Percentiles rank a stretch among this genome's conserved stretches.
Evolutionary conservation across 2,888 invertebrate species (phyloP).

Genomic region (Periphyllus acericola): DNA sequence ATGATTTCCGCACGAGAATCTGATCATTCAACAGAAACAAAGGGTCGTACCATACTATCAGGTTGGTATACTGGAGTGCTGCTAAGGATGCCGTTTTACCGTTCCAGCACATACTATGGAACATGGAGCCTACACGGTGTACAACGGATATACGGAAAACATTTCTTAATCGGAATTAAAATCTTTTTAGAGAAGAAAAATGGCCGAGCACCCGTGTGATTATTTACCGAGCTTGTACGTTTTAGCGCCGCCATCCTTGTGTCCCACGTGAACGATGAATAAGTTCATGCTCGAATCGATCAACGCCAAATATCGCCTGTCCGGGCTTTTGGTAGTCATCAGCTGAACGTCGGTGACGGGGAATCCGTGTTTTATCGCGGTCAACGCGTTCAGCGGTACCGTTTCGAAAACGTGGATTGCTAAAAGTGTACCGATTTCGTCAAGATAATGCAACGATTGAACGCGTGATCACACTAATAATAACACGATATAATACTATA

Average conservation of each 20-base stretch:
- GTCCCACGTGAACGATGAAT: constrained; percentile 72
- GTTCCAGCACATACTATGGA: constrained; percentile 77
- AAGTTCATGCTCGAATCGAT: constrained; percentile 88
- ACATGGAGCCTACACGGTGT: constrained; percentile 72
- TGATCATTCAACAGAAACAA: constrained; percentile 78
- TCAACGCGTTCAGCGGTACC: constrained; percentile 79
- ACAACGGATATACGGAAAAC: constrained; percentile 47
- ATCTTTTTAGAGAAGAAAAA: not conserved
- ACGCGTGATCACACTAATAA: not conserved
- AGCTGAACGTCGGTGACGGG: constrained; percentile 84
- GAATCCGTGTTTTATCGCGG: constrained; percentile 79
- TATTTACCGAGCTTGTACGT: constrained; percentile 78
- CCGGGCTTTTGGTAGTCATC: constrained; percentile 83
- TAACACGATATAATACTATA: not conserved
- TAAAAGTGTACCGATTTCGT: constrained; percentile 66
- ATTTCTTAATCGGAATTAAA: too few relatives aligned
- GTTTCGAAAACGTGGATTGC: constrained; percentile 89
- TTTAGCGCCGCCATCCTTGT: constrained; percentile 72
- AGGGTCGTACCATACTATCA: constrained; percentile 86
- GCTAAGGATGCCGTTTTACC: constrained; percentile 82
- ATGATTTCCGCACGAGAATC: constrained; percentile 72
- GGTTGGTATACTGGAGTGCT: constrained; percentile 80
- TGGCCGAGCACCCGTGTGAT: not conserved
- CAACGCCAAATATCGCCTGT: constrained; percentile 85
- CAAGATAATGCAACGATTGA: too few relatives aligned